Evolutionary conservation across 2,888 invertebrate genomes (phyloP).

Genomic region (Pammene aurita): DNA sequence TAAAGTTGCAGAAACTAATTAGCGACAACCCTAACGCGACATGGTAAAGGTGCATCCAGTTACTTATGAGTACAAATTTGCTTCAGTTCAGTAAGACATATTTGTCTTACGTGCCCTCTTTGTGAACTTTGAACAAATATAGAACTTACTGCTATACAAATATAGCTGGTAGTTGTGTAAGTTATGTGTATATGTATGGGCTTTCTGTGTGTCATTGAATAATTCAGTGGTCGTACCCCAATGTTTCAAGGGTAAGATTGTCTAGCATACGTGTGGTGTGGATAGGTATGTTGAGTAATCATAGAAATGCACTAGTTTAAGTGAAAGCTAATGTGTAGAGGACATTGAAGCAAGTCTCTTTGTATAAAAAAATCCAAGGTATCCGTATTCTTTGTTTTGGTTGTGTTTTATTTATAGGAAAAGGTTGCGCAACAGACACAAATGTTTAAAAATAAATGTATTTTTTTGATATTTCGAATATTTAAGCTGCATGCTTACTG

Average conservation of each 20-base stretch:
- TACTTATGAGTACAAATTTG: slow-evolving; percentile 78
- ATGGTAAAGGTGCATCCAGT: slow-evolving; percentile 74
- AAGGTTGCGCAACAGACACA: too few species aligned
- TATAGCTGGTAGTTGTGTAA: slow-evolving; percentile 66
- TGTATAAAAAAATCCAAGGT: too few species aligned
- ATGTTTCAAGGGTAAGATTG: slow-evolving; percentile 81
- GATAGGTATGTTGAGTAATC: slow-evolving; percentile 31
- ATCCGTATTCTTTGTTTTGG: too few species aligned
- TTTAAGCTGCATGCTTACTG: too few species aligned
- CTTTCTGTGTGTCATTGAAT: slow-evolving; percentile 81
- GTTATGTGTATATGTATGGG: slow-evolving; percentile 81
- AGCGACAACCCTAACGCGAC: slow-evolving; percentile 62
- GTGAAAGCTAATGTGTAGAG: neutral
- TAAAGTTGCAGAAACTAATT: slow-evolving; percentile 60
- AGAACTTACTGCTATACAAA: slow-evolving; percentile 60
- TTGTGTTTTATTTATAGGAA: too few species aligned
- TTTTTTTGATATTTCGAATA: too few species aligned
- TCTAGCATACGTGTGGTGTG: slow-evolving; percentile 55
- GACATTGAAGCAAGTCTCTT: too few species aligned
- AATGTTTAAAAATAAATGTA: too few species aligned
- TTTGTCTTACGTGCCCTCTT: slow-evolving; percentile 75
- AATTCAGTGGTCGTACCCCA: slow-evolving; percentile 80
- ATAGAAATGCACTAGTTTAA: slow-evolving; percentile 49
- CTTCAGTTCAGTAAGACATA: slow-evolving; percentile 75
- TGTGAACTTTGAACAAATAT: slow-evolving; percentile 68